phyloP scores from a whole-genome alignment of 2,888 invertebrate species.

The Agrypnus murinus region DNA sequence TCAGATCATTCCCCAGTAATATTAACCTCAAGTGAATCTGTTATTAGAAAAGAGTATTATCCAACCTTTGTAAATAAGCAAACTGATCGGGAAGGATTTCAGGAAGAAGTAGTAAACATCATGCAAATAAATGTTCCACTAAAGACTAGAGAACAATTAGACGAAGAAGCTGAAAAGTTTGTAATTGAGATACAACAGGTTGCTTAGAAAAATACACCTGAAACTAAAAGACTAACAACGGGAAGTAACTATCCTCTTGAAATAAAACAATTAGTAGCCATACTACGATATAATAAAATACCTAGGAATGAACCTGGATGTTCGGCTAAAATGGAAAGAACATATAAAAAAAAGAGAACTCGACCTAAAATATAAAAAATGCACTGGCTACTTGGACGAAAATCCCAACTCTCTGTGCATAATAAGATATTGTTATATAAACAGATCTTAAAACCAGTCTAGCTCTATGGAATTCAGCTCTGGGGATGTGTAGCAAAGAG shows the following conservation, averaged over 20 bases:
- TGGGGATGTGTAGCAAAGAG: too few species aligned
- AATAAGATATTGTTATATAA: slow-evolving; percentile 7
- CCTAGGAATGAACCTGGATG: too few species aligned
- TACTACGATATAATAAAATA: too few species aligned
- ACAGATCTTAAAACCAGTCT: slow-evolving; percentile 19
- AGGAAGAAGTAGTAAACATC: slow-evolving; percentile 6
- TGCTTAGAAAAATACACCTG: slow-evolving; percentile 28
- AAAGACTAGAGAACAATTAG: slow-evolving; percentile 23
- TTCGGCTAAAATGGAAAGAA: too few species aligned
- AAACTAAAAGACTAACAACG: slow-evolving; percentile 19
- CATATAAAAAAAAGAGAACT: too few species aligned
- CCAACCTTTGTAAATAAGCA: slow-evolving; percentile 31
- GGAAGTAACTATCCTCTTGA: slow-evolving; percentile 20
- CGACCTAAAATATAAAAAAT: too few species aligned
- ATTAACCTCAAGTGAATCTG: too few species aligned
- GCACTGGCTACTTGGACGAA: too few species aligned
- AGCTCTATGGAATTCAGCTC: too few species aligned
- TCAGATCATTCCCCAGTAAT: slow-evolving; percentile 22
- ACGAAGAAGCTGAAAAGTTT: slow-evolving; percentile 23
- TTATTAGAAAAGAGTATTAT: slow-evolving; percentile 40
- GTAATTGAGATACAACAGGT: slow-evolving; percentile 27
- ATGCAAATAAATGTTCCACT: slow-evolving; percentile 25
- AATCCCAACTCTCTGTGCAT: too few species aligned
- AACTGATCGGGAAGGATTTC: slow-evolving; percentile 33
- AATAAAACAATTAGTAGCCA: slow-evolving; percentile 21